phyloP scores from a whole-genome alignment of 2,888 invertebrate species.

The Halictus quadricinctus region DNA sequence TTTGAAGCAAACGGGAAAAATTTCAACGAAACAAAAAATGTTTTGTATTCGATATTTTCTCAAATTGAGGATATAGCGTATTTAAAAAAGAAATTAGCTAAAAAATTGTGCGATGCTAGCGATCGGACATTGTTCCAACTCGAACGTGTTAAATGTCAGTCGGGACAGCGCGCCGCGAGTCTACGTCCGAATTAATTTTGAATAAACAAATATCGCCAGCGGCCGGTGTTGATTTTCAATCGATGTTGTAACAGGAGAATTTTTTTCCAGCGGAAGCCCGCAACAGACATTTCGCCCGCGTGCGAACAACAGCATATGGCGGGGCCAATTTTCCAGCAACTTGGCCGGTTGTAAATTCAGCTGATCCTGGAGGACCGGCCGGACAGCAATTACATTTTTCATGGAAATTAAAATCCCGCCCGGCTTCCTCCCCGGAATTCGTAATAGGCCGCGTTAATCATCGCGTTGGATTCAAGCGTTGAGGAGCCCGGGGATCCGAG shows the following conservation, averaged over 20 bases:
- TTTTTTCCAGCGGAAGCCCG: conserved; percentile 38
- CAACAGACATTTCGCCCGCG: conserved; percentile 54
- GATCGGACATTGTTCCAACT: neutral
- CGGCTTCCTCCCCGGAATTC: conserved; percentile 36
- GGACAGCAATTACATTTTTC: conserved; percentile 55
- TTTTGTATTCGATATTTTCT: too few relatives aligned
- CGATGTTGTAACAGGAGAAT: conserved; percentile 8
- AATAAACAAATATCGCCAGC: neutral
- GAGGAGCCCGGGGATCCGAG: neutral
- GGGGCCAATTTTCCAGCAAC: conserved; percentile 49
- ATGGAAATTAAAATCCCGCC: conserved; percentile 50
- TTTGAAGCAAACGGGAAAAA: neutral
- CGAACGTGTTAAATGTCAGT: neutral
- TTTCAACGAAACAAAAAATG: too few relatives aligned
- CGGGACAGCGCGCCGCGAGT: accelerated
- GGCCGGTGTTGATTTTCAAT: conserved; percentile 14
- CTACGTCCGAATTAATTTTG: neutral
- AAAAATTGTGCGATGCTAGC: neutral
- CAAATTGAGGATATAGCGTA: neutral
- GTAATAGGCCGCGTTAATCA: conserved; percentile 45
- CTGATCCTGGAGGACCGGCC: conserved; percentile 33
- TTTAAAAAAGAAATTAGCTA: too few relatives aligned
- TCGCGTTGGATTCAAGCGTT: conserved; percentile 31
- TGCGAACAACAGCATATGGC: conserved; percentile 54
- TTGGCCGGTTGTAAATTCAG: conserved; percentile 50